Evolutionary conservation across 2,797 vertebrate genomes (phyloP), one percentile per base, ranked within the genome.

Genomic region (Bradypodion pumilum): DNA sequence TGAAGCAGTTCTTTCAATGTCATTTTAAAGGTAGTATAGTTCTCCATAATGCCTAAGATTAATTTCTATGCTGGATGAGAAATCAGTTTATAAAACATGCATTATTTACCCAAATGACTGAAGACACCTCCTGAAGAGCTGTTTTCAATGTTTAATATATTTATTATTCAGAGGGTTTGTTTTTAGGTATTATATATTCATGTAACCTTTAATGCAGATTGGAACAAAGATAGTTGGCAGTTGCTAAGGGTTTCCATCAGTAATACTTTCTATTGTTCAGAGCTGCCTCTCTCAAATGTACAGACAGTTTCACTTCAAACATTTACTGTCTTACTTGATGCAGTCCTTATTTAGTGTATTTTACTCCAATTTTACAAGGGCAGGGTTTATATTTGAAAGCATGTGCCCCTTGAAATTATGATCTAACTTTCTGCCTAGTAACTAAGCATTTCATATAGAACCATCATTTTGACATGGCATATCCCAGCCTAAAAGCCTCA

Each of bases 171-270:
- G 74, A 7, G 44, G 66, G 15, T 87, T 86, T 90, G 44, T 60
- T 90, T 90, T 90, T 88, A 88, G 60, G 49, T 88, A 84, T 91
- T 85, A 88, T 27, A 83, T 91, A 91, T 89, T 92, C 90, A 90
- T 82, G 40, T 25, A 91, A 92, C 52, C 92, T 91, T 83, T 91
- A 90, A 90, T 84, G 62, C n/a, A 90, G 73, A 76, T 84, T 68
- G 72, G 49, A 85, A 81, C 78, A 85, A 81, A 85, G 69, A 85
- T 60, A 81, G 49, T 75, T 35, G 65, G 78, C 4, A 16, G 73
- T 76, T 85, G 84, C 78, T 76, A 81, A 76, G 63, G 78, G 27
- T 35, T 81, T 76, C 40, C 44, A 60, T 76, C 63, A 37, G n/a
- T 68, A 70, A 76, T 25, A 74, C 52, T 74, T 69, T 2, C 63